Conservation (phyloP, 2,888 invertebrate genomes). For the Lasioglossum oenotherae region DNA sequence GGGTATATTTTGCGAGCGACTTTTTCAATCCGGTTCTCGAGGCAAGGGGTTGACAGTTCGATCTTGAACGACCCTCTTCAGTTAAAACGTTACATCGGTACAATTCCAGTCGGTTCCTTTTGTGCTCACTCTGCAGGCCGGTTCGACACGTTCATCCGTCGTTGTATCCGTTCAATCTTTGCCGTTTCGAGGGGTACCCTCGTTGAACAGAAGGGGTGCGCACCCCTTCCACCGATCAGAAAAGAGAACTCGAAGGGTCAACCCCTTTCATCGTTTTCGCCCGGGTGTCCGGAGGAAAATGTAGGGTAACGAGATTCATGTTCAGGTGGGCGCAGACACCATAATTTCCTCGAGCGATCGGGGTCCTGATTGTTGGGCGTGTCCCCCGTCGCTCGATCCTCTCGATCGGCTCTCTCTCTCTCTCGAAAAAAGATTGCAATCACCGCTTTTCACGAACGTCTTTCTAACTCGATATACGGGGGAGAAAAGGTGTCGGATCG, state of each 20-base stretch:
- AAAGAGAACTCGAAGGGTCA: conserved; percentile 15
- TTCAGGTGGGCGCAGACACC: conserved; percentile 66
- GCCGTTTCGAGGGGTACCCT: background rate
- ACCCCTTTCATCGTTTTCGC: background rate
- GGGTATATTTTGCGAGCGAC: background rate
- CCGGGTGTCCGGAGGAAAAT: conserved; percentile 48
- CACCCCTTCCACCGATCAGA: background rate
- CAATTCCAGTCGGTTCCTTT: background rate
- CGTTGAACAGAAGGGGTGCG: background rate
- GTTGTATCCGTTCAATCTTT: background rate
- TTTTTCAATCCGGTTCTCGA: background rate
- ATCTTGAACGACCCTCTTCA: conserved; percentile 12
- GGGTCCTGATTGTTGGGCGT: conserved; percentile 74
- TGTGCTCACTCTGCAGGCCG: background rate
- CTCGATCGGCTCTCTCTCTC: conserved; percentile 10
- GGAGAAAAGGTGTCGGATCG: background rate
- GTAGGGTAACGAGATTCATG: conserved; percentile 72
- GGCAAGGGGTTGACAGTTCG: conserved; percentile 8
- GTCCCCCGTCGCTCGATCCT: conserved; percentile 13
- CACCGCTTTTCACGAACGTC: conserved; percentile 33
- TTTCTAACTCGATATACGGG: background rate
- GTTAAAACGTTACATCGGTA: conserved; percentile 8
- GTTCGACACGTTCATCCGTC: conserved; percentile 7
- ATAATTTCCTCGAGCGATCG: conserved; percentile 78
- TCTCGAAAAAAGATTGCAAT: conserved; percentile 29